Base-by-base conservation (phyloP, 2,888 invertebrate genomes). In the Leptodirus hochenwartii region DNA sequence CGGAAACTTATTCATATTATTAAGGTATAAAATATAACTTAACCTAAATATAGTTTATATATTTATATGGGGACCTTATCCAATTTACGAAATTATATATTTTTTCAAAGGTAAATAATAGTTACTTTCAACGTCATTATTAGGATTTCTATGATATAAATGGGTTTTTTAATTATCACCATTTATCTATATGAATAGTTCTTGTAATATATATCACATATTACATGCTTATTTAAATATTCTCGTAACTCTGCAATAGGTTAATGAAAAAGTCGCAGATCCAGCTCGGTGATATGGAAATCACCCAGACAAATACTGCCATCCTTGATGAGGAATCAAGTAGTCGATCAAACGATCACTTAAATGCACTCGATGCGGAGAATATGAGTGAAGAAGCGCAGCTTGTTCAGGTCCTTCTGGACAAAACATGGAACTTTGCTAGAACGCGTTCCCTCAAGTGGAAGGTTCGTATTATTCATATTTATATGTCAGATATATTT, bases 191-290 rank as follows among this genome's bases (percentile, higher is more conserved):
- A n/a, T n/a, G n/a, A n/a, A n/a, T n/a, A n/a, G n/a, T n/a, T n/a
- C n/a, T n/a, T n/a, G n/a, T n/a, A n/a, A n/a, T n/a, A n/a, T n/a
- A 82, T 44, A 68, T 78, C 25, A 75, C 77, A 16, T 75, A 81
- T 8, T 84, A 82, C 50, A 72, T 80, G 47, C 80, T 81, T 62
- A 59, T 80, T 11, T 82, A 82, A 53, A 53, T 81, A 41, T 74
- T 81, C 22, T 72, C 76, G 11, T 81, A 81, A 50, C 77, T 81
- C 56, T 81, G 82, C n/a, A n/a, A n/a, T 25, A 63, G 72, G 37
- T 64, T 80, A 52, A 59, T 82, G 46, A 73, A 81, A 50, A 82
- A 81, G 39, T 73, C 80, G 1, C 70, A 75, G 29, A 68, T 84
- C 45, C 78, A 80, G 44, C 56, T 84, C 25, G 74, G 73, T 25